Base-by-base conservation (phyloP, 2,797 vertebrate species). In the Sebastolobus altivelis region DNA sequence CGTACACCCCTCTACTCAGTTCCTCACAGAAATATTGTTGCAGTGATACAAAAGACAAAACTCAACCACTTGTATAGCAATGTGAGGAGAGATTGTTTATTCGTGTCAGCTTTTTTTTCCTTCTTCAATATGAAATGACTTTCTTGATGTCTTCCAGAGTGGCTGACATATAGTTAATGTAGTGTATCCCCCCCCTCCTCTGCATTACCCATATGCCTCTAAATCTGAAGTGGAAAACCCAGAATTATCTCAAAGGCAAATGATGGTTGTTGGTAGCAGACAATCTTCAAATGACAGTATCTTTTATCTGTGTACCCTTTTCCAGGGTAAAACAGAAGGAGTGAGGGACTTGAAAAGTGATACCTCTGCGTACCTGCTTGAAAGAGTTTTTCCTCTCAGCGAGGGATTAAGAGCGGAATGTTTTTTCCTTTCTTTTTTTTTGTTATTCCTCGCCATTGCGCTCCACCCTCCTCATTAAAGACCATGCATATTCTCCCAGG, bases 391-490 rank as follows among this genome's bases (percentile, higher is more conserved):
- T 79, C 86, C 86, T 89, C 90, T 91, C 90, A 91, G 89, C 82
- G 25, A 91, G 91, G 90, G 90, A 94, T 94, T 95, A 93, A 92
- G 91, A 91, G 87, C 83, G 84, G 86, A 84, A 87, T 88, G 88
- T 83, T 87, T 88, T 90, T 92, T 83, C 27, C 67, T 67, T 75
- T 74, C 46, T 61, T 86, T 85, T 88, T 87, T 86, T 80, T 82
- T 91, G 90, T 93, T 94, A 91, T 94, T 93, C 86, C 82, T 90
- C 81, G 69, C 88, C 92, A 91, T 72, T 70, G 88, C 69, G 86
- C 92, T 94, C 93, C 94, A 89, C 94, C 94, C 91, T 93, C 92
- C 93, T 95, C 93, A 95, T 95, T 95, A 95, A 94, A 93, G 91
- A 92, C 91, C 90, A 86, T 92, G 93, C 91, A 93, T 94, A 93